Evolutionary conservation across 2,113 vertebrate species (phyloP).

Genomic region (Pholis gunnellus): DNA sequence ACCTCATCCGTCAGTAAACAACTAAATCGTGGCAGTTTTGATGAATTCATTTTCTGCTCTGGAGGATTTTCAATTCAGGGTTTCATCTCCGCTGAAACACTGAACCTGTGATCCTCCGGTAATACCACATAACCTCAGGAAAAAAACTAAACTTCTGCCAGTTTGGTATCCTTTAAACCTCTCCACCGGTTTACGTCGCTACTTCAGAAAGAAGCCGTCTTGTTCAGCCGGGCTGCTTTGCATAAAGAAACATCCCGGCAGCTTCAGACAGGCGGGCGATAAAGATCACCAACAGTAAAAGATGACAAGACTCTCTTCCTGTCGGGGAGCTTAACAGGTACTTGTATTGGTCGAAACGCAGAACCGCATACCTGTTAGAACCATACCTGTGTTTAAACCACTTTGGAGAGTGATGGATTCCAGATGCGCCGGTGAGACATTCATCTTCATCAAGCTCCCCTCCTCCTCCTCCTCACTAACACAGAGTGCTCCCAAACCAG

Average conservation of each 20-base stretch:
- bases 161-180: not conserved
- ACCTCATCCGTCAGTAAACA: slow-evolving; percentile 24
- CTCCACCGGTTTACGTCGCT: not conserved
- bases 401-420: slow-evolving; percentile 68
- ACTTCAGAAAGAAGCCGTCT: not conserved
- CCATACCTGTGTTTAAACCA: slow-evolving; percentile 48
- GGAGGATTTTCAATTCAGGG: slow-evolving; percentile 23
- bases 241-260: slow-evolving; percentile 26
- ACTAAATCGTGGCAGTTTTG: slow-evolving; percentile 2
- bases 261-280: slow-evolving; percentile 31
- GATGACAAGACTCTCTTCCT: slow-evolving; percentile 25
- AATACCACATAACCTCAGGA: not conserved
- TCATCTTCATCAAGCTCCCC: slow-evolving; percentile 64
- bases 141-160: not conserved
- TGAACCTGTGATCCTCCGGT: not conserved
- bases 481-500: slow-evolving; percentile 21
- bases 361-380: slow-evolving; percentile 50
- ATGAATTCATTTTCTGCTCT: slow-evolving; percentile 32
- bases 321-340: slow-evolving; percentile 45
- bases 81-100: slow-evolving; percentile 16
- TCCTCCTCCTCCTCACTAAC: slow-evolving; percentile 42
- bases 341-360: slow-evolving; percentile 48
- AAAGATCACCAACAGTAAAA: slow-evolving; percentile 21
- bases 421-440: slow-evolving; percentile 64
- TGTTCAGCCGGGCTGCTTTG: slow-evolving; percentile 20